Evolutionary conservation across 2,797 vertebrate genomes (phyloP).

Genomic region (Cryptoblepharus egeriae): DNA sequence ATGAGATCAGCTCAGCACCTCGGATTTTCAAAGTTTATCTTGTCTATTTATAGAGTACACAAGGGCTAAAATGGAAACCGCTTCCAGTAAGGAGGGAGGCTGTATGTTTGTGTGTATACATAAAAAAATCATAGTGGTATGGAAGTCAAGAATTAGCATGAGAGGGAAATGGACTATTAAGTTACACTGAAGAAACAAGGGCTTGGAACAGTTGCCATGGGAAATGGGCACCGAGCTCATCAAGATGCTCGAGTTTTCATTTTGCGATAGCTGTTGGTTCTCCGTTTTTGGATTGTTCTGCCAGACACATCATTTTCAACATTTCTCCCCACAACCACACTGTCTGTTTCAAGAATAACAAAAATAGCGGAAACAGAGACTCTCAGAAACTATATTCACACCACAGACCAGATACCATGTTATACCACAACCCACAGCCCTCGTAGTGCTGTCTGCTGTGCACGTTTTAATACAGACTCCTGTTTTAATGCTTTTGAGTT

Average conservation of each 20-base stretch:
- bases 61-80: slow-evolving; percentile 9
- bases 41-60: slow-evolving; percentile 26
- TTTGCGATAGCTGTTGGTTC: not conserved
- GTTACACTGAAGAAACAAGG: not conserved
- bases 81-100: not conserved
- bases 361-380: not conserved
- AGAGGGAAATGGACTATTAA: not conserved
- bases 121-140: not conserved
- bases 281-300: too few relatives aligned
- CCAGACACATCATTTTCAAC: too few relatives aligned
- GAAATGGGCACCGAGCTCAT: not conserved
- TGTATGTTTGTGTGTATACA: not conserved
- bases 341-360: not conserved
- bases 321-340: not conserved
- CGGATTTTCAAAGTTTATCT: slow-evolving; percentile 37
- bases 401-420: not conserved
- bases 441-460: not conserved
- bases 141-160: not conserved
- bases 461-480: not conserved
- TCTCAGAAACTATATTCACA: not conserved
- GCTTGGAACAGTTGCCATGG: not conserved
- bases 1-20: slow-evolving; percentile 19
- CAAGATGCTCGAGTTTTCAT: not conserved
- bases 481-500: not conserved
- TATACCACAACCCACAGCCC: not conserved